Evolutionary conservation across 1,140 invertebrate genomes (phyloP).

Genomic region (Mamestra configurata): DNA sequence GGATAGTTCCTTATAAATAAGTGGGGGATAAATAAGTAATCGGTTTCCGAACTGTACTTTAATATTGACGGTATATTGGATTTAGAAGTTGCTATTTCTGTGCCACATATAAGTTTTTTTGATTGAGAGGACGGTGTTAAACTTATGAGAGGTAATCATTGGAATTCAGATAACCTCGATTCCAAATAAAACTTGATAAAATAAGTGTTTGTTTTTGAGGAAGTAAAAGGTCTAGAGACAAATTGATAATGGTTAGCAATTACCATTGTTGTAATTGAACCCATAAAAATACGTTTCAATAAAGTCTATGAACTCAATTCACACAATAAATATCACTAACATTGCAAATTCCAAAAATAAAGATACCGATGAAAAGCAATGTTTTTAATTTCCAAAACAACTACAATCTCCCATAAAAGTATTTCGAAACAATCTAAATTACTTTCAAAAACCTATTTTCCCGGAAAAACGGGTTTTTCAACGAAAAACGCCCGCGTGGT

Average conservation of each 20-base stretch:
- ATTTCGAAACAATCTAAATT: conserved; percentile 14
- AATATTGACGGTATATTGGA: conserved; percentile 37
- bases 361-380: neutral
- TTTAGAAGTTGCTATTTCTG: conserved; percentile 21
- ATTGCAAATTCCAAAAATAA: too few species aligned
- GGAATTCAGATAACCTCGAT: neutral
- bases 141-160: neutral
- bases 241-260: too few species aligned
- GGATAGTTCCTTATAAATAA: conserved; percentile 48
- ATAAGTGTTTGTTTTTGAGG: neutral
- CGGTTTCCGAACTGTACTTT: conserved; percentile 26
- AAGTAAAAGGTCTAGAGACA: too few species aligned
- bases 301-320: too few species aligned
- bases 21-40: conserved; percentile 43
- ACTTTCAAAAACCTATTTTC: conserved; percentile 40
- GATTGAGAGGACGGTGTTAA: neutral
- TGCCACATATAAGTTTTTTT: neutral
- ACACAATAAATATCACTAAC: too few species aligned
- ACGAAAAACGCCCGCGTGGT: conserved; percentile 66
- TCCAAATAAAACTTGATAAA: neutral
- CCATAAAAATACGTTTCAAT: too few species aligned
- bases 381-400: too few species aligned
- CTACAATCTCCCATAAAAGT: neutral
- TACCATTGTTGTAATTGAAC: neutral
- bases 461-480: conserved; percentile 64